These are phyloP conservation scores for Rhinoptilus africanus DNA, from an alignment of 2,113 vertebrate genomes.

Conservation along the genomic window DNA sequence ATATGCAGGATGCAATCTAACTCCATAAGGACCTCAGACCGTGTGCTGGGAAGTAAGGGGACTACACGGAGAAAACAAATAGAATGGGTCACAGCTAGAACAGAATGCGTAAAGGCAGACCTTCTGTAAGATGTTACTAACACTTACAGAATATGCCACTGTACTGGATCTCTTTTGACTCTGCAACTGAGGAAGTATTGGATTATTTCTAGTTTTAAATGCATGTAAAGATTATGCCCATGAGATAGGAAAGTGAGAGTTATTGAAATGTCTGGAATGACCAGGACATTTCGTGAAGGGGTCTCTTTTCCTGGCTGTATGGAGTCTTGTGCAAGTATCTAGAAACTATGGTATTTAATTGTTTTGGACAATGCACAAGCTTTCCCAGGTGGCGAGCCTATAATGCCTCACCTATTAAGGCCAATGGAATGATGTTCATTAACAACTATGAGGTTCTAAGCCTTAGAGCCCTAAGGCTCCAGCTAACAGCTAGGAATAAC, in stretches of 20 bases:
- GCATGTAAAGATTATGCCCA: not conserved
- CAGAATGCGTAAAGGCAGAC: not conserved
- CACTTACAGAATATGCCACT: not conserved
- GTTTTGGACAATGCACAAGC: not conserved
- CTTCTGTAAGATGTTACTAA: not conserved
- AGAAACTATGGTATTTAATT: not conserved
- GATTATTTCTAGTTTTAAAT: not conserved
- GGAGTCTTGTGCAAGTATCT: not conserved
- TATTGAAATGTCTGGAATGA: not conserved
- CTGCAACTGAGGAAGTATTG: not conserved
- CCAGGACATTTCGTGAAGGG: not conserved
- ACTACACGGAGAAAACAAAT: not conserved
- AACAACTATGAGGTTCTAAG: not conserved
- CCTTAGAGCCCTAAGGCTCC: not conserved
- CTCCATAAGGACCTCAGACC: not conserved
- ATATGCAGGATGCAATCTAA: not conserved
- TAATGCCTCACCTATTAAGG: not conserved
- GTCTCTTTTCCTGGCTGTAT: not conserved
- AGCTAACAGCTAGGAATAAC: not conserved
- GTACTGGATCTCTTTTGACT: not conserved
- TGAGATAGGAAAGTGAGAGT: not conserved
- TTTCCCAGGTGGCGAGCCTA: not conserved
- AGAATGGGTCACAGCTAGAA: not conserved
- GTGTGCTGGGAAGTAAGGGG: fast-evolving
- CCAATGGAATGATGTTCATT: not conserved